Percentiles rank a stretch among this genome's conserved stretches.
phyloP scores from a whole-genome alignment of 2,797 vertebrate species.

The Chaenodraco wilsoni region DNA sequence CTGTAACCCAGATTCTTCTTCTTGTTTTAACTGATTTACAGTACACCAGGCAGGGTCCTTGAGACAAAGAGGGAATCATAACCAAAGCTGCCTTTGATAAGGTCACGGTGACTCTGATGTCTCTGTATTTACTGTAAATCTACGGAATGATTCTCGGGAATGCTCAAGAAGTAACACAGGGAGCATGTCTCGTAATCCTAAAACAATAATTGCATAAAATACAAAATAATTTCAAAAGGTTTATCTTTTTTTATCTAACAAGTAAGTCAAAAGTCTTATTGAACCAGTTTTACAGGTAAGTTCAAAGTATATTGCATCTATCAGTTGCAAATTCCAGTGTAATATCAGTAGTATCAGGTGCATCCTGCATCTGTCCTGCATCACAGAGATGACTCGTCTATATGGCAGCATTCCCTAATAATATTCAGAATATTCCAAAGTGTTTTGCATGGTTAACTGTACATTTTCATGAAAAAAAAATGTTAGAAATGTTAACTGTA shows the following conservation, averaged over 20 bases:
- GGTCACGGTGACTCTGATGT: slow-evolving; percentile 48
- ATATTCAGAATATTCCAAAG: slow-evolving; percentile 39
- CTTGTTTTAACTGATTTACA: slow-evolving; percentile 37
- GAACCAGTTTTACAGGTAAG: slow-evolving; percentile 41
- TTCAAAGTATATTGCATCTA: slow-evolving; percentile 49
- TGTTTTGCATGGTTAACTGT: slow-evolving; percentile 24
- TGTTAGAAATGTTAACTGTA: slow-evolving; percentile 28
- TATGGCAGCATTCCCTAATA: slow-evolving; percentile 61
- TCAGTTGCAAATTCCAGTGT: slow-evolving; percentile 51
- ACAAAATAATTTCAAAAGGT: slow-evolving; percentile 47
- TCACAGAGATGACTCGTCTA: slow-evolving; percentile 24
- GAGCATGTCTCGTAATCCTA: slow-evolving; percentile 45
- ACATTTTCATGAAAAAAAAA: slow-evolving; percentile 19
- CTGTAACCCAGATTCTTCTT: slow-evolving; percentile 27
- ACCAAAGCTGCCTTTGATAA: slow-evolving; percentile 47
- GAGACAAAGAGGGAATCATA: slow-evolving; percentile 23
- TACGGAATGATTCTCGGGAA: slow-evolving; percentile 59
- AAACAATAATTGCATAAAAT: slow-evolving; percentile 49
- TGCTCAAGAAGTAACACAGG: slow-evolving; percentile 59
- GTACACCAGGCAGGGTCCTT: slow-evolving; percentile 45
- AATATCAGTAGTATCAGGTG: slow-evolving; percentile 36
- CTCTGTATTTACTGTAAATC: slow-evolving; percentile 52
- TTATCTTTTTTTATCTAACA: slow-evolving; percentile 35
- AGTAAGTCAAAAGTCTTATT: slow-evolving; percentile 45
- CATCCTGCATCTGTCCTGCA: slow-evolving; percentile 9